phyloP scores from a whole-genome alignment of 2,888 invertebrate genomes.

The Tholera decimalis region DNA sequence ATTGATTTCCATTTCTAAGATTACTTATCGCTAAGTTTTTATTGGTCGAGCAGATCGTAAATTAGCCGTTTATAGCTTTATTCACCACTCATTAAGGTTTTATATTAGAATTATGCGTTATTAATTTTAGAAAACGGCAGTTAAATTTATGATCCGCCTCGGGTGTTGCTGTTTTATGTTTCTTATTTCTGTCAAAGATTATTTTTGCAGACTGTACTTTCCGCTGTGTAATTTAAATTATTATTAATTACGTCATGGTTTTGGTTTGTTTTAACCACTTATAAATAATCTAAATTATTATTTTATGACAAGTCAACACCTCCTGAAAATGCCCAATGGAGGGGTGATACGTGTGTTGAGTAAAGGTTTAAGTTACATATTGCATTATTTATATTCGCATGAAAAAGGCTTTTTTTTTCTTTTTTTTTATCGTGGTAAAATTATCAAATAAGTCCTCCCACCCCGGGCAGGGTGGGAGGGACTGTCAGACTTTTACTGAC shows the following conservation, averaged over 20 bases:
- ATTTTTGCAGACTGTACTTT: constrained; percentile 55
- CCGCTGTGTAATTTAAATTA: not conserved
- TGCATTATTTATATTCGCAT: too few species aligned
- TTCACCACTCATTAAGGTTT: constrained; percentile 89
- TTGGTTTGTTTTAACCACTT: not conserved
- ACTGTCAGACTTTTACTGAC: too few species aligned
- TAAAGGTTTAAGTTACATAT: too few species aligned
- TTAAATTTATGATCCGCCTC: constrained; percentile 79
- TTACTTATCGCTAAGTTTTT: constrained; percentile 77
- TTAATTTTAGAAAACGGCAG: constrained; percentile 88
- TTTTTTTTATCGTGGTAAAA: too few species aligned
- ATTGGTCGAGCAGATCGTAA: constrained; percentile 77
- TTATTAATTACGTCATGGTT: not conserved
- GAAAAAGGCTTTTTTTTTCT: too few species aligned
- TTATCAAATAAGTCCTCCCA: too few species aligned
- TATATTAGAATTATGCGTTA: constrained; percentile 87
- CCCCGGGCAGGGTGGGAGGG: too few species aligned
- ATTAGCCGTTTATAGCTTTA: constrained; percentile 86
- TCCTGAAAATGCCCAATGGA: too few species aligned
- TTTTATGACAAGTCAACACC: too few species aligned
- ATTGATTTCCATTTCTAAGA: constrained; percentile 80
- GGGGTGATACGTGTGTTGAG: too few species aligned
- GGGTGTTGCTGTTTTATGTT: constrained; percentile 74
- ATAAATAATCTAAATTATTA: too few species aligned
- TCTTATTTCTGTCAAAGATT: constrained; percentile 68